phyloP scores from a whole-genome alignment of 2,888 invertebrate genomes.

The Callyntrura guangdongensis region DNA sequence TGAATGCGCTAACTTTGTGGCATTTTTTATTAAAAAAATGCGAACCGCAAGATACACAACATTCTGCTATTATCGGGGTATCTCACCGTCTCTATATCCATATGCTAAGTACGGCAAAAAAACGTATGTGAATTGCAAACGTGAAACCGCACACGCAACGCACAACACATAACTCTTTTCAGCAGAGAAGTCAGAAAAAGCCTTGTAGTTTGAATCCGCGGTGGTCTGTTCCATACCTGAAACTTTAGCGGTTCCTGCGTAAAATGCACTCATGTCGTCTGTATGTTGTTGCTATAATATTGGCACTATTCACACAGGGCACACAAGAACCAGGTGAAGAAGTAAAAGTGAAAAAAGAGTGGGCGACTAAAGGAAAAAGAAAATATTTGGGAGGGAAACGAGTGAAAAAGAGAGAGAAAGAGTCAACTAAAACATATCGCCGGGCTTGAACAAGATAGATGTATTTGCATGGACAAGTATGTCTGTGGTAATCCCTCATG shows the following conservation, averaged over 20 bases:
- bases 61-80: too few relatives aligned
- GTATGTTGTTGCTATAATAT: constrained; percentile 6
- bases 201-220: neutral
- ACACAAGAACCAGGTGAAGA: constrained; percentile 19
- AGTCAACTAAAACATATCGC: constrained; percentile 25
- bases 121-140: constrained; percentile 20
- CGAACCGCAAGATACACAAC: constrained; percentile 3
- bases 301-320: constrained; percentile 19
- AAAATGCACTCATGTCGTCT: constrained; percentile 12
- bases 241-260: neutral
- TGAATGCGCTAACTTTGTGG: constrained; percentile 4
- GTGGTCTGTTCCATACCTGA: neutral
- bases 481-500: constrained; percentile 72
- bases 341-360: constrained; percentile 34
- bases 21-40: neutral
- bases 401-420: neutral
- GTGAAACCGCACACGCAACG: constrained; percentile 10
- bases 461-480: constrained; percentile 67
- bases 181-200: neutral
- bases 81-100: too few relatives aligned
- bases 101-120: too few relatives aligned
- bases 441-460: constrained; percentile 50
- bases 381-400: neutral
- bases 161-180: constrained; percentile 23
- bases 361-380: neutral